phyloP scores from a whole-genome alignment of 2,888 invertebrate species.

The Drosophila cognata region DNA sequence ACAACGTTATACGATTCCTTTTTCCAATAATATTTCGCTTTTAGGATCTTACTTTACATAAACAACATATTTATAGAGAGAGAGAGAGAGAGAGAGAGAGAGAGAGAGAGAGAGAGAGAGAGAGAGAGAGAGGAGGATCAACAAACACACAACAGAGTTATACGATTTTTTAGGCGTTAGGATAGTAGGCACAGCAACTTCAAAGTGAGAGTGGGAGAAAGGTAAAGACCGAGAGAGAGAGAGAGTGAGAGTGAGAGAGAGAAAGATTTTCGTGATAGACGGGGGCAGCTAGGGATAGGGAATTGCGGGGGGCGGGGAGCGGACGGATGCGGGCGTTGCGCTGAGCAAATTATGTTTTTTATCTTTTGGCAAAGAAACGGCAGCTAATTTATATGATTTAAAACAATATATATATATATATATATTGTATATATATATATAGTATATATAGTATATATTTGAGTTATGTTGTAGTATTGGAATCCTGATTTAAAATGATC shows the following conservation, averaged over 20 bases:
- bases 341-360: slow-evolving; percentile 58
- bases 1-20: slow-evolving; percentile 79
- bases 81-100: no score
- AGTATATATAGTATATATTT: slow-evolving; percentile 17
- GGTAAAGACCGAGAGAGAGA: neutral
- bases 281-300: slow-evolving; percentile 21
- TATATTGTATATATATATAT: slow-evolving; percentile 11
- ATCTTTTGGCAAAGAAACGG: slow-evolving; percentile 50
- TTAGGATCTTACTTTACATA: slow-evolving; percentile 37
- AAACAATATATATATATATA: slow-evolving; percentile 20
- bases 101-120: neutral
- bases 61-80: slow-evolving; percentile 31
- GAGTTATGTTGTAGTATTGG: slow-evolving; percentile 36
- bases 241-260: slow-evolving; percentile 10
- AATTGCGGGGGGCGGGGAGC: neutral
- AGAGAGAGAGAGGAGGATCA: slow-evolving; percentile 8
- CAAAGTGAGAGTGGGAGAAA: slow-evolving; percentile 1
- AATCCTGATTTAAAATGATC: slow-evolving; percentile 44
- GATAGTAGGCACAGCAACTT: slow-evolving; percentile 17
- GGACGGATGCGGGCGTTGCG: slow-evolving; percentile 44
- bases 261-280: slow-evolving; percentile 22
- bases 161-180: slow-evolving; percentile 57
- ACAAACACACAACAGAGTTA: slow-evolving; percentile 29
- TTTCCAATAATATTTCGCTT: slow-evolving; percentile 52
- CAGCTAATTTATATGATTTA: slow-evolving; percentile 62